Conservation (phyloP, 2,113 vertebrate species). For the Callocephalon fimbriatum region DNA sequence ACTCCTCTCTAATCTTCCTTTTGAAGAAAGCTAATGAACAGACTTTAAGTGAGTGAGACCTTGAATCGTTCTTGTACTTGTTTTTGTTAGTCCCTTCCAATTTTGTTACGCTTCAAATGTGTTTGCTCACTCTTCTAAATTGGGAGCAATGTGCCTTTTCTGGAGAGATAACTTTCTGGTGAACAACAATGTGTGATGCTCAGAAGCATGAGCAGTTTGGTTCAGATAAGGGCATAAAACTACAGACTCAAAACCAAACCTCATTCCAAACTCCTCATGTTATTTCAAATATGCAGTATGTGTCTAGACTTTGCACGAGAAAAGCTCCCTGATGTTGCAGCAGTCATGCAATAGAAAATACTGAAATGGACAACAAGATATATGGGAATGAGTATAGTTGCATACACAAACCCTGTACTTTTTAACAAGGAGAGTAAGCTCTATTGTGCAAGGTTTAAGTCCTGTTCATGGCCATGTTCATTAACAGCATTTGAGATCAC, state of each 20-base stretch:
- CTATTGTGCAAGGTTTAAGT: neutral
- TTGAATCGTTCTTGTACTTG: neutral
- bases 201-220: neutral
- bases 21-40: neutral
- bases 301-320: neutral
- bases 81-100: neutral
- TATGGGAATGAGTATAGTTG: neutral
- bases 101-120: neutral
- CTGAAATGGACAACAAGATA: accelerated
- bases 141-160: neutral
- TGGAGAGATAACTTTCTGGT: neutral
- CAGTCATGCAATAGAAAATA: neutral
- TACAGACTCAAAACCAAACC: neutral
- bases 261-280: neutral
- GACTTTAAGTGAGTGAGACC: neutral
- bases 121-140: neutral
- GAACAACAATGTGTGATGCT: neutral
- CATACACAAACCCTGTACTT: neutral
- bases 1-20: neutral
- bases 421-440: neutral
- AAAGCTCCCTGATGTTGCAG: neutral
- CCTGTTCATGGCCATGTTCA: accelerated
- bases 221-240: slow-evolving; percentile 43
- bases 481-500: neutral
- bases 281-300: slow-evolving; percentile 1